Evolutionary conservation across 2,888 invertebrate species (phyloP).

Genomic region (Eristalinus sepulchralis): DNA sequence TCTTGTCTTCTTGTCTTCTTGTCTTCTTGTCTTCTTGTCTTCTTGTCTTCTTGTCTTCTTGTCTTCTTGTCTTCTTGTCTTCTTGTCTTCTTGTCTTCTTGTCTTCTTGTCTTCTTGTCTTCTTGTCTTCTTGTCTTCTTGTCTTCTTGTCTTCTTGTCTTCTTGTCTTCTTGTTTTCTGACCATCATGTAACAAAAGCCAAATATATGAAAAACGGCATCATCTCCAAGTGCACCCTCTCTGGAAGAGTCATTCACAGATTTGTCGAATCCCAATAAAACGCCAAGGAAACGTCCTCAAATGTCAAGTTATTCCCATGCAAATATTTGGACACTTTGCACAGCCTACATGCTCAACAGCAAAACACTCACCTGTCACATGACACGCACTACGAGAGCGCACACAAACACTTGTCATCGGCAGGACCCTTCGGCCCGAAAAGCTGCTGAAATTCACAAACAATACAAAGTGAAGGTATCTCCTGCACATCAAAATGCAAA

Average conservation of each 20-base stretch:
- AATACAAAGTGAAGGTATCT: conserved; percentile 33
- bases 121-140: no score
- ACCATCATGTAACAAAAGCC: no score
- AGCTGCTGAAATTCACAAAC: conserved; percentile 34
- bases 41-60: no score
- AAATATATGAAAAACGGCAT: no score
- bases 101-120: no score
- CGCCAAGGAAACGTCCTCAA: neutral
- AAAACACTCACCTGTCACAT: conserved; percentile 27
- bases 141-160: no score
- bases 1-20: no score
- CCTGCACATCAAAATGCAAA: conserved; percentile 40
- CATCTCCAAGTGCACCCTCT: neutral
- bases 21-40: no score
- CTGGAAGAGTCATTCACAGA: neutral
- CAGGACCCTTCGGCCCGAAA: conserved; percentile 11
- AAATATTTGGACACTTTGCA: neutral
- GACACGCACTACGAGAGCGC: neutral
- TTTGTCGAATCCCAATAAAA: neutral
- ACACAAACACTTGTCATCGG: conserved; percentile 29
- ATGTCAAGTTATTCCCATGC: neutral
- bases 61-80: no score
- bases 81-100: no score
- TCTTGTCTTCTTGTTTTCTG: no score
- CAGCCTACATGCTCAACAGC: conserved; percentile 17